These are phyloP conservation scores for Smithornis capensis DNA, from an alignment of 2,113 vertebrate species.

Conservation along the genomic window DNA sequence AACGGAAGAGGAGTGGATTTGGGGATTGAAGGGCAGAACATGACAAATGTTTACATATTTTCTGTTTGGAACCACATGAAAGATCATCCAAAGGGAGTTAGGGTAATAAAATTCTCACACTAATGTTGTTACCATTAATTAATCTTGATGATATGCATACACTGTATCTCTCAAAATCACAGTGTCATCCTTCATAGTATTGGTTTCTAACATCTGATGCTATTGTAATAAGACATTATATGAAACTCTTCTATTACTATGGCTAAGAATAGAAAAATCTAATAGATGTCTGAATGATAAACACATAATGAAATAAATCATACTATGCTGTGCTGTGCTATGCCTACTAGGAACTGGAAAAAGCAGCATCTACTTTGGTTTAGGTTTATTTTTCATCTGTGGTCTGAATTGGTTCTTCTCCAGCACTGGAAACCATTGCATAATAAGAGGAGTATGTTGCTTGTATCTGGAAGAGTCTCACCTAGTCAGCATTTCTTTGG, in stretches of 20 bases:
- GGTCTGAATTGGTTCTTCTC: background rate
- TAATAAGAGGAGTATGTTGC: background rate
- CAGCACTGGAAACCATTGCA: background rate
- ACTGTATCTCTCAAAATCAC: background rate
- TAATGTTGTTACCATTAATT: background rate
- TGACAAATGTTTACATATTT: background rate
- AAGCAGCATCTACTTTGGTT: background rate
- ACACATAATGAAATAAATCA: background rate
- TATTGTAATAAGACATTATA: background rate
- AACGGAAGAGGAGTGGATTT: background rate
- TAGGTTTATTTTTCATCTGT: background rate
- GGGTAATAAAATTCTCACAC: background rate
- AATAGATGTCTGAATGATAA: background rate
- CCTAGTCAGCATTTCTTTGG: background rate
- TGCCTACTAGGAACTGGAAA: background rate
- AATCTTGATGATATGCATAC: background rate
- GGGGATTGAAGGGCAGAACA: background rate
- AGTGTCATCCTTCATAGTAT: background rate
- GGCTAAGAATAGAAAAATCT: background rate
- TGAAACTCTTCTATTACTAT: background rate
- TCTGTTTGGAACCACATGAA: background rate
- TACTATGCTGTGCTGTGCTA: background rate
- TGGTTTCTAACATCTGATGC: background rate
- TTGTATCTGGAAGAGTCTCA: background rate
- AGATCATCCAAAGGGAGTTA: background rate